Evolutionary conservation across 1,140 invertebrate species (phyloP), one percentile per base, ranked within the genome.

Genomic region (Sitodiplosis mosellana): DNA sequence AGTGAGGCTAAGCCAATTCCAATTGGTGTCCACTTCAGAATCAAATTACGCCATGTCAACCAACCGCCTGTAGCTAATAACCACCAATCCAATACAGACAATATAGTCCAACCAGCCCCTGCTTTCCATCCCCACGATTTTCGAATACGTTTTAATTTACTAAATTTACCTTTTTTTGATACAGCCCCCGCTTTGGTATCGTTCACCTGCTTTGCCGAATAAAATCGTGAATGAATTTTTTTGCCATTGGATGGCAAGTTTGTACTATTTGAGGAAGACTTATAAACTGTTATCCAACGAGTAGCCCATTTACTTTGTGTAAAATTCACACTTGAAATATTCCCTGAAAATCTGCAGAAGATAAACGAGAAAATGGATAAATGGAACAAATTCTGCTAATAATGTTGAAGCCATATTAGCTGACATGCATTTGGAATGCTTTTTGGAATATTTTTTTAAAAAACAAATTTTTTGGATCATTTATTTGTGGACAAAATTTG

Each of bases 21-120:
- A 41, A 64, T 55, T 17, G 62, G 62, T 10, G 62, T 60, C 56
- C 58, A 63, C 18, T 60, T 57, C 18, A 64, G 43, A 1, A 64
- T 48, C 11, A 64, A 55, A 5, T 60, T 60, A 1, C 59, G 60
- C 62, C 62, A 64, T 14, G 57, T 56, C 11, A 53, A 52, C 45
- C 60, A 54, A 4, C 53, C 49, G 48, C 55, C 45, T 43, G 50
- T 19, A 48, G 49, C 33, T 21, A 48, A 49, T 38, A 48, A 45
- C 21, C 46, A 46, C 47, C 38, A 44, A 46, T 43, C 47, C 40
- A 52, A 43, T 21, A 49, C 21, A 34, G 41, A 41, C 14, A 42
- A 40, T 15, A 50, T 36, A 33, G 40, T 51, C 45, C 45, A 50
- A 47, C 49, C 40, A 7, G 49, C 45, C 3, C 48, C 44, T 14